These are phyloP conservation scores for Urechis unicinctus DNA, from an alignment of 2,888 invertebrate species.

Conservation along the genomic window DNA sequence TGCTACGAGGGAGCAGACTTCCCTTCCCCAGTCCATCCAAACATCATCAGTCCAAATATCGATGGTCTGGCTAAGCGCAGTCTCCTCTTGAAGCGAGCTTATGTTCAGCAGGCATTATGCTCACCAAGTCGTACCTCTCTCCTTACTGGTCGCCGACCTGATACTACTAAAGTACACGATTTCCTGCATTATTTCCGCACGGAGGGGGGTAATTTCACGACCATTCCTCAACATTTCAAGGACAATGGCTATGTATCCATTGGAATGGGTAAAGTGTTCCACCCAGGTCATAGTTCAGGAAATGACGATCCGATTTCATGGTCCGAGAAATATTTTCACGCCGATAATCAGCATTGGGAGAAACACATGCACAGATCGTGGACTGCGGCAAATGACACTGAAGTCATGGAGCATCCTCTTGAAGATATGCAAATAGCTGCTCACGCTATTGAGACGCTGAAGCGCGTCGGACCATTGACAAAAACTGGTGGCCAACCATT, in stretches of 20 bases:
- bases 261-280: constrained; percentile 17
- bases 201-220: constrained; percentile 16
- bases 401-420: constrained; percentile 13
- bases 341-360: constrained; percentile 9
- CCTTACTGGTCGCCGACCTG: too few relatives aligned
- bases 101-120: too few relatives aligned
- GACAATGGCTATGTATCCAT: too few relatives aligned
- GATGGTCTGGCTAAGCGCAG: too few relatives aligned
- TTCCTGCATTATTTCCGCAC: constrained; percentile 16
- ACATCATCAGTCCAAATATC: too few relatives aligned
- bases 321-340: constrained; percentile 24
- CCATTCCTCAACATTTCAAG: constrained; percentile 16
- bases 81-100: too few relatives aligned
- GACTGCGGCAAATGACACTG: constrained; percentile 21
- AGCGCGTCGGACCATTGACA: constrained; percentile 2
- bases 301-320: constrained; percentile 56
- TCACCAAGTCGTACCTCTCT: too few relatives aligned
- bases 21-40: too few relatives aligned
- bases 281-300: constrained; percentile 51
- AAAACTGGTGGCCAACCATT: constrained; percentile 16
- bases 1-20: too few relatives aligned
- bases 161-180: too few relatives aligned
- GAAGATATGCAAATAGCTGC: constrained; percentile 17
- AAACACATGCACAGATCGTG: constrained; percentile 18
- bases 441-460: constrained; percentile 12